Percentiles rank a stretch among this genome's conserved stretches.
Conservation (phyloP, 2,113 vertebrate genomes). For the Cephalopterus ornatus region DNA sequence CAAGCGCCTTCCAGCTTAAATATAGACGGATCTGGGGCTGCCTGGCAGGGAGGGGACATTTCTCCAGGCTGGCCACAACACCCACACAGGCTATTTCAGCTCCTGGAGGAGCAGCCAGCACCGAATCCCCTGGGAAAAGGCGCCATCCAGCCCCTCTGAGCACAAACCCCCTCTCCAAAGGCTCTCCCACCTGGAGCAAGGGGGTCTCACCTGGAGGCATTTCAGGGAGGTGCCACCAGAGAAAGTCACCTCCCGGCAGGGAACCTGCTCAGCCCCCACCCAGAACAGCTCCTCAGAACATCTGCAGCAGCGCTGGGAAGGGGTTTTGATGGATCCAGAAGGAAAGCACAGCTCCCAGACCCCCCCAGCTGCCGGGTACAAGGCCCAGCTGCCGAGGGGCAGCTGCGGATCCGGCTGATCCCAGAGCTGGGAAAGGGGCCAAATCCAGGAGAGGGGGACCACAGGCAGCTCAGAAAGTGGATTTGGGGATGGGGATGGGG, state of each 20-base stretch:
- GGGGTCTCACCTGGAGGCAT: background rate
- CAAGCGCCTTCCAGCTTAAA: background rate
- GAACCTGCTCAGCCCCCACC: background rate
- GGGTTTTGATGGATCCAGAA: background rate
- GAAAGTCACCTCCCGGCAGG: background rate
- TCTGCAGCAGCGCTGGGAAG: background rate
- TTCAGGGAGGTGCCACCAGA: background rate
- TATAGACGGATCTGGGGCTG: fast-evolving
- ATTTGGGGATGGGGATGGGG: background rate
- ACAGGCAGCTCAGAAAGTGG: background rate
- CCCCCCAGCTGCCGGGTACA: background rate
- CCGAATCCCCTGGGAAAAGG: fast-evolving
- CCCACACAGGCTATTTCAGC: background rate
- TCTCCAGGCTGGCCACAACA: background rate
- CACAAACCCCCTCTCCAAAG: background rate
- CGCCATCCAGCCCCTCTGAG: fast-evolving
- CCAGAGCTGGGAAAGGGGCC: background rate
- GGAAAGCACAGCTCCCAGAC: background rate
- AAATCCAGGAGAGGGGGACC: background rate
- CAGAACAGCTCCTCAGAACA: fast-evolving
- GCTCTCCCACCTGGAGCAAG: background rate
- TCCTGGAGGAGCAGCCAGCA: fast-evolving
- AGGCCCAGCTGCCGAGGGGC: background rate
- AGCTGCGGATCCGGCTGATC: background rate
- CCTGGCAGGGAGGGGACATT: background rate